Base-by-base conservation (phyloP, 2,888 invertebrate genomes). In the Branchellion lobata region DNA sequence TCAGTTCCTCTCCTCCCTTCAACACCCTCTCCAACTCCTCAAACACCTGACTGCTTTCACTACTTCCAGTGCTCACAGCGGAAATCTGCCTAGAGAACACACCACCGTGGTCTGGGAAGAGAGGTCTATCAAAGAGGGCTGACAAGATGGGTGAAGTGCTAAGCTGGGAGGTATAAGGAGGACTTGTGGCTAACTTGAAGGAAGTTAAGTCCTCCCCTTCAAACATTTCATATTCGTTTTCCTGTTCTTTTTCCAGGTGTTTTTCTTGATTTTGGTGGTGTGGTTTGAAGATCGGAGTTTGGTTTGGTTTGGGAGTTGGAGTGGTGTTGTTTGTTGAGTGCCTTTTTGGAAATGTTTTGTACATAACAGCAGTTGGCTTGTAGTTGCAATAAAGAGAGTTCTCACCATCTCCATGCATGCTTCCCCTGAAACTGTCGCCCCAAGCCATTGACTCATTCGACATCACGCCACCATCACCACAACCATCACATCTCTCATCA, bases 151-250 rank as follows among this genome's bases (percentile, higher is more conserved):
- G 47, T 14, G 47, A 47, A 47, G 18, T 47, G 8, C 18, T 47
- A 18, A 47, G 18, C 11, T 47, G 8, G 47, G 47, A 47, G 11
- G 8, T 18, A n/a, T n/a, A n/a, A n/a, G n/a, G n/a, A n/a, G n/a
- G n/a, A 47, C 40, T 74, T 24, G 29, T 51, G 8, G 73, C 72
- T n/a, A n/a, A n/a, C n/a, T n/a, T n/a, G n/a, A n/a, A n/a, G n/a
- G n/a, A n/a, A 14, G 27, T 29, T 31, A 80, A 51, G n/a, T 80
- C 80, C 31, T 80, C 80, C 24, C 80, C 80, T 18, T 80, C 80
- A 36, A 80, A 80, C 5, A 51, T 72, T 31, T 80, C 80, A 27
- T 47, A 80, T 27, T 79, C 74, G 33, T 72, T 61, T 24, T 33
- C 33, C 40, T 53, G 36, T n/a, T n/a, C n/a, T n/a, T n/a, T n/a